Evolutionary conservation across 2,113 vertebrate species (phyloP), one percentile per base, ranked within the genome.

Genomic region (Pongo pygmaeus): DNA sequence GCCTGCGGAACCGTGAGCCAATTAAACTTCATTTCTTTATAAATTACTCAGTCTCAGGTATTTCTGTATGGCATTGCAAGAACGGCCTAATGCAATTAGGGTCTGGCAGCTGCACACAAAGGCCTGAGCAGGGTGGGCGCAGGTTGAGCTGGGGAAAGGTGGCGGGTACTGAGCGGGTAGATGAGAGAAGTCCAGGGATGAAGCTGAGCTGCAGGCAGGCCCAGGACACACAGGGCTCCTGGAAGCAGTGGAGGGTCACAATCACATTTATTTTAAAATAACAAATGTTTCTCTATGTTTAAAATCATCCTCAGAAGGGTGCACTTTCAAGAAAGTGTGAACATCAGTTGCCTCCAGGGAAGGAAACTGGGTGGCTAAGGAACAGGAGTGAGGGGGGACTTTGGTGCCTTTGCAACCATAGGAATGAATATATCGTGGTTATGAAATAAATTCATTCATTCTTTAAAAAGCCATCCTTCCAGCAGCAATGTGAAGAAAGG

Each of bases 81-180:
- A 64, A 64, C 0, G 5, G 61, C 27, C 61, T 64, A 64, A 30
- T 64, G 27, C 61, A 64, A 30, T 64, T 13, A 13, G 61, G 16
- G 6, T 52, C 69, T 86, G 46, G 2, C 67, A 38, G 20, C 40
- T 17, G 25, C 16, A 46, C 35, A 4, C 20, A 3, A 3, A 87
- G 50, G 59, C 18, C 46, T 18, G 55, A 40, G 38, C 6, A 3
- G n/a, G 27, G 32, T 2, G 0, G 13, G 12, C 2, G 6, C 38
- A 23, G 43, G 35, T 11, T 27, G 23, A 9, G 3, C 59, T 12
- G 59, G 40, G 59, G 50, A 69, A 52, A 11, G 72, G 43, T 12
- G 11, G 61, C 1, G 6, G 32, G 61, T 8, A n/a, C 50, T 8
- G 12, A 7, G 22, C 11, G 20, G 2, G 9, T 48, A 17, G 32